Percentiles rank a stretch among this genome's conserved stretches.
phyloP scores from a whole-genome alignment of 2,113 vertebrate species.

The Ptilorrhoa leucosticta region DNA sequence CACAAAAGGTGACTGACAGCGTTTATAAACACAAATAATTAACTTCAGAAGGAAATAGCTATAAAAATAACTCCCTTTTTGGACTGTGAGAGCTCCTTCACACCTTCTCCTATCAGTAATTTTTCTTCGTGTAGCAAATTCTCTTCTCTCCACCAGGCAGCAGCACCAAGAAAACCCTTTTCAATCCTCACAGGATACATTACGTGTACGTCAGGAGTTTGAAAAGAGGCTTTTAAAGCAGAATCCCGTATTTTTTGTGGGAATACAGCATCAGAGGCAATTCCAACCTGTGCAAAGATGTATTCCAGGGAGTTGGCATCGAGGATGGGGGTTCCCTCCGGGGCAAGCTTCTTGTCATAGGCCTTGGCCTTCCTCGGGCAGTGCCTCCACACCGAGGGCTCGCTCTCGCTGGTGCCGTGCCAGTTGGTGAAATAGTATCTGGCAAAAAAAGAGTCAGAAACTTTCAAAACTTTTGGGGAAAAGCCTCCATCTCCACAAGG shows the following conservation, averaged over 20 bases:
- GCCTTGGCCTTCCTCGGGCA: conserved; percentile 84
- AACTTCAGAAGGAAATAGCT: not conserved
- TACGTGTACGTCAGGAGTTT: rapidly evolving
- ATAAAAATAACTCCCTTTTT: not conserved
- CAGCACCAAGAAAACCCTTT: not conserved
- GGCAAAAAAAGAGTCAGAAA: not conserved
- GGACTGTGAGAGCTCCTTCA: not conserved
- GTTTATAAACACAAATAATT: not conserved
- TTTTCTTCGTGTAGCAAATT: not conserved
- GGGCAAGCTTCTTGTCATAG: conserved; percentile 71
- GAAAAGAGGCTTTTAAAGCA: not conserved
- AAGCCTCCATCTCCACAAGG: not conserved
- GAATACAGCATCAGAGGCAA: not conserved
- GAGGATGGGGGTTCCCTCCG: conserved; percentile 87
- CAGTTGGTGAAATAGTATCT: conserved; percentile 97
- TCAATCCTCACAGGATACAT: rapidly evolving
- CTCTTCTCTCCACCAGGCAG: not conserved
- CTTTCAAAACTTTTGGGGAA: rapidly evolving
- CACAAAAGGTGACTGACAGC: not conserved
- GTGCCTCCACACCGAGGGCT: conserved; percentile 90
- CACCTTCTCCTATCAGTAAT: rapidly evolving
- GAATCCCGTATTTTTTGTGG: rapidly evolving
- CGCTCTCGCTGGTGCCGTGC: conserved; percentile 90
- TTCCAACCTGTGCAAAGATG: conserved; percentile 90
- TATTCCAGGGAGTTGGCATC: conserved; percentile 88